A percentile compares a stretch with the other conserved stretches of the same genome.
These are phyloP conservation scores for Drosophila rufa DNA, from an alignment of 1,140 invertebrate genomes.

Conservation along the genomic window DNA sequence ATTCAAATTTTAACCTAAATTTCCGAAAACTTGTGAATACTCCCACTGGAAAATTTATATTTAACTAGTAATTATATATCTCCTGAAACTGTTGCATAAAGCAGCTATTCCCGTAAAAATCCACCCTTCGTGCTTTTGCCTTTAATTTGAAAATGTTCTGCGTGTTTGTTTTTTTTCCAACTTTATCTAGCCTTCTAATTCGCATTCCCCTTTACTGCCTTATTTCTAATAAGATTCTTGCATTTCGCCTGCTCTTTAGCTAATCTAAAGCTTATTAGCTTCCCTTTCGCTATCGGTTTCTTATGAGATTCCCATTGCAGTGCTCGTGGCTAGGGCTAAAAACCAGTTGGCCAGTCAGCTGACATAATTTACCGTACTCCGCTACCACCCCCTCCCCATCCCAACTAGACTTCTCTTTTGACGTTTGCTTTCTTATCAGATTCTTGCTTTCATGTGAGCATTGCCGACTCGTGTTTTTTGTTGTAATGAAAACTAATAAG, in stretches of 20 bases:
- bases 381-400: slow-evolving; percentile 13
- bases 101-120: neutral
- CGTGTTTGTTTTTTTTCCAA: neutral
- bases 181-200: slow-evolving; percentile 7
- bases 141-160: neutral
- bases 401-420: slow-evolving; percentile 49
- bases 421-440: slow-evolving; percentile 73
- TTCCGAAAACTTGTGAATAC: neutral
- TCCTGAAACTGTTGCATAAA: slow-evolving; percentile 10
- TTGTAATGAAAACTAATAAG: slow-evolving; percentile 42
- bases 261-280: neutral
- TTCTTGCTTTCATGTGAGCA: slow-evolving; percentile 71
- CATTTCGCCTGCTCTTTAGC: neutral
- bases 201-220: neutral
- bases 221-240: slow-evolving; percentile 3
- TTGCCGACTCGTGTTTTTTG: slow-evolving; percentile 38
- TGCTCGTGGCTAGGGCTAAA: slow-evolving; percentile 47
- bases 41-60: neutral
- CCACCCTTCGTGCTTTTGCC: neutral
- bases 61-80: neutral
- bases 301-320: slow-evolving; percentile 34
- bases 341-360: slow-evolving; percentile 66
- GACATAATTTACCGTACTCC: slow-evolving; percentile 51
- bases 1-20: neutral
- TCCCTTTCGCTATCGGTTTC: slow-evolving; percentile 6